phyloP scores from a whole-genome alignment of 64 coral and sea anemone genomes.

The Actinia tenebrosa region DNA sequence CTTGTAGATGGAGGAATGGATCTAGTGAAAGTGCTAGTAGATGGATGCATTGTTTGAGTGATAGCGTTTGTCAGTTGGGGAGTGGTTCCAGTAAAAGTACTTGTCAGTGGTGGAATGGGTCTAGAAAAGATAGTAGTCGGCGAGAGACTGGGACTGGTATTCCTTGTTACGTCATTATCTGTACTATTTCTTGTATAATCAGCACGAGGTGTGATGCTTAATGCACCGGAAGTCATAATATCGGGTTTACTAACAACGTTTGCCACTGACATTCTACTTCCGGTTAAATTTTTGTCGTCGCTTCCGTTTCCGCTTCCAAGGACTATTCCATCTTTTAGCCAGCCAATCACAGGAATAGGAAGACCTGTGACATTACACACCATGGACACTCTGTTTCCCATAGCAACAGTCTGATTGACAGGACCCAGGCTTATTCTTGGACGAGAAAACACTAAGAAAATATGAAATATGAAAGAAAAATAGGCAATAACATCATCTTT shows the following conservation, averaged over 20 bases:
- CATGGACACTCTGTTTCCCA: constrained; percentile 14
- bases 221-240: neutral
- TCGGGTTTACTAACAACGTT: neutral
- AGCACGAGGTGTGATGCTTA: neutral
- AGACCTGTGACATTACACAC: constrained; percentile 16
- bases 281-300: neutral
- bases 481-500: neutral
- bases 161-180: neutral
- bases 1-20: neutral
- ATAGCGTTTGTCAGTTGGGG: neutral
- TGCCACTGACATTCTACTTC: neutral
- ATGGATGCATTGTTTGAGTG: neutral
- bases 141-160: neutral
- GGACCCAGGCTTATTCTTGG: neutral
- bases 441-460: neutral
- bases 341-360: constrained; percentile 37
- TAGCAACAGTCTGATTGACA: neutral
- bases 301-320: constrained; percentile 6
- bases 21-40: neutral
- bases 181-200: neutral
- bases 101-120: neutral
- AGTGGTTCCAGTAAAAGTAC: neutral
- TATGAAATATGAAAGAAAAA: neutral
- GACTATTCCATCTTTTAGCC: constrained; percentile 33
- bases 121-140: neutral